A percentile compares a stretch with the other conserved stretches of the same genome.
phyloP scores from a whole-genome alignment of 2,888 invertebrate species.

The Boloria euphrosyne region DNA sequence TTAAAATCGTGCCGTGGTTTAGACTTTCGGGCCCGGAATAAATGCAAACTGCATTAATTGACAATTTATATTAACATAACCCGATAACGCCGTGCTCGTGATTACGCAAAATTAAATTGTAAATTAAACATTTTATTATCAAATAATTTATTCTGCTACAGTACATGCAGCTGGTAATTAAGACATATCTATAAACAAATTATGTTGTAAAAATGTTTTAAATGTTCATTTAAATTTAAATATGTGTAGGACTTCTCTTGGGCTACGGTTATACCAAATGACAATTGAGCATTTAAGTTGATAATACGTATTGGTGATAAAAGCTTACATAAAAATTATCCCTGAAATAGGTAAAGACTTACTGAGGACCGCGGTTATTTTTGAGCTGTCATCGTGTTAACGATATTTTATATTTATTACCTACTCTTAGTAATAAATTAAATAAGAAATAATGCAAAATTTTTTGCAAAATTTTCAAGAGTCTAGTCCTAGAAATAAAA shows the following conservation, averaged over 20 bases:
- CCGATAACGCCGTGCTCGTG: slow-evolving; percentile 30
- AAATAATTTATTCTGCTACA: slow-evolving; percentile 7
- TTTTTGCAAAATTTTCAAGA: too few relatives aligned
- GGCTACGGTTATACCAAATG: too few relatives aligned
- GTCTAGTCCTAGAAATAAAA: too few relatives aligned
- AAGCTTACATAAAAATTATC: too few relatives aligned
- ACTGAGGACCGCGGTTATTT: too few relatives aligned
- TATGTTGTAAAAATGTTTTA: background rate
- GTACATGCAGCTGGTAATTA: background rate
- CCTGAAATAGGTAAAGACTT: too few relatives aligned
- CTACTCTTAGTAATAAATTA: too few relatives aligned
- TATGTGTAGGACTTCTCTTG: background rate
- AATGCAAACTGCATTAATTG: slow-evolving; percentile 46
- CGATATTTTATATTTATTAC: too few relatives aligned
- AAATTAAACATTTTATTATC: slow-evolving; percentile 18
- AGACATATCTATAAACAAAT: background rate
- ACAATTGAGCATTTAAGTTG: too few relatives aligned
- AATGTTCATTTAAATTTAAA: background rate
- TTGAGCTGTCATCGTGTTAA: too few relatives aligned
- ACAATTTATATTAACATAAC: slow-evolving; percentile 38
- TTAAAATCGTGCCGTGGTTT: slow-evolving; percentile 42
- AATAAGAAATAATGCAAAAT: too few relatives aligned
- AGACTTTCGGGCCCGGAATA: slow-evolving; percentile 43
- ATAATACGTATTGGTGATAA: too few relatives aligned
- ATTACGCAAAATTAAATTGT: slow-evolving; percentile 32